phyloP scores from a whole-genome alignment of 2,113 vertebrate species.

The Capra hircus region DNA sequence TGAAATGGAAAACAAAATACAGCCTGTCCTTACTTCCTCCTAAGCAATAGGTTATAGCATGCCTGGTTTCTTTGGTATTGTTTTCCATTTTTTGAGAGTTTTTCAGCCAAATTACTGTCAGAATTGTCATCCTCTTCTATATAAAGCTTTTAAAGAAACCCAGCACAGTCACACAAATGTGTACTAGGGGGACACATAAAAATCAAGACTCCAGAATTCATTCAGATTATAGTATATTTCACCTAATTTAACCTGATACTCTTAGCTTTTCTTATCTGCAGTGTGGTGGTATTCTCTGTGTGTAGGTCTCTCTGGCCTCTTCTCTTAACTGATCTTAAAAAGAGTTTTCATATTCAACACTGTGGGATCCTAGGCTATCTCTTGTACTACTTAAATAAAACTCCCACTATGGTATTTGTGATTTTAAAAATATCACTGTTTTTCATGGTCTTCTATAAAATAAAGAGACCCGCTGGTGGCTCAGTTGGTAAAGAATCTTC shows the following conservation, averaged over 20 bases:
- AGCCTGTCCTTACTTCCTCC: not conserved
- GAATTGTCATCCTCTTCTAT: not conserved
- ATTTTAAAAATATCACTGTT: not conserved
- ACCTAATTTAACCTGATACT: not conserved
- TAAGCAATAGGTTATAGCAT: not conserved
- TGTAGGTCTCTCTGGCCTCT: not conserved
- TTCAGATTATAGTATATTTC: not conserved
- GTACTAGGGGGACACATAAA: not conserved
- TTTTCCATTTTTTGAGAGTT: not conserved
- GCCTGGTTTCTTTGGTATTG: not conserved
- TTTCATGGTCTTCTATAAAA: not conserved
- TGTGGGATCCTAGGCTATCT: not conserved
- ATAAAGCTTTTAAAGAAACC: not conserved
- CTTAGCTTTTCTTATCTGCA: not conserved
- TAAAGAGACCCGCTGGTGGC: not conserved
- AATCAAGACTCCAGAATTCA: conserved; percentile 17
- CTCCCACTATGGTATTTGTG: not conserved
- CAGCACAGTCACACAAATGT: not conserved
- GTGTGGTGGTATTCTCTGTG: not conserved
- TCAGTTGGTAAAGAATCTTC: not conserved
- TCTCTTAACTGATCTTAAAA: not conserved
- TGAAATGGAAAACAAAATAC: conserved; percentile 64
- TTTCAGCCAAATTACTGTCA: not conserved
- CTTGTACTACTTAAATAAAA: not conserved
- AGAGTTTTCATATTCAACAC: not conserved